A percentile compares a stretch with the other conserved stretches of the same genome.
phyloP scores from a whole-genome alignment of 1,140 invertebrate genomes.

The Drosophila truncata region DNA sequence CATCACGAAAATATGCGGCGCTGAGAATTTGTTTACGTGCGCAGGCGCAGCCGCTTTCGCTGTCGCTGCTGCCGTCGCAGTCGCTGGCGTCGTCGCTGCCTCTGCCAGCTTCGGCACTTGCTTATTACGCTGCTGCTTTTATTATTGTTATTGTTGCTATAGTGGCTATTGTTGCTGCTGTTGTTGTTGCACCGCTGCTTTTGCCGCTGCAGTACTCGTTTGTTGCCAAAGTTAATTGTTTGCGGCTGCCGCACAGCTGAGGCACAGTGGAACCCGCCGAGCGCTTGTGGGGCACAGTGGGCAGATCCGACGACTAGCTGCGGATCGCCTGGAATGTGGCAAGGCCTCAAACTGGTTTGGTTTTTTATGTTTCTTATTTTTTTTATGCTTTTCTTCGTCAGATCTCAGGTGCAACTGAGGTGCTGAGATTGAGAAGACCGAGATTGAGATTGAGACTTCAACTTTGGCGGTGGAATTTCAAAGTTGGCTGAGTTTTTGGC shows the following conservation, averaged over 20 bases:
- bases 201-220: constrained; percentile 65
- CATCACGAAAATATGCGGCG: constrained; percentile 50
- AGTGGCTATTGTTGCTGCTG: constrained; percentile 25
- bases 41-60: constrained; percentile 55
- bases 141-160: constrained; percentile 29
- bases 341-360: constrained; percentile 44
- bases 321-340: constrained; percentile 31
- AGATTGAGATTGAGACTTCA: constrained; percentile 41
- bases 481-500: constrained; percentile 5
- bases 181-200: constrained; percentile 37
- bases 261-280: constrained; percentile 53
- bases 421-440: constrained; percentile 13
- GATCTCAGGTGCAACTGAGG: constrained; percentile 40
- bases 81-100: constrained; percentile 12
- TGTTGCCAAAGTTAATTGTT: constrained; percentile 81
- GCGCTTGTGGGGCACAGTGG: constrained; percentile 39
- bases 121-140: constrained; percentile 49
- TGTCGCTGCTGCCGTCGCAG: constrained; percentile 10
- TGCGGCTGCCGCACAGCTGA: constrained; percentile 64
- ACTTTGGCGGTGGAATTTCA: constrained; percentile 26
- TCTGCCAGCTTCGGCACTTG: constrained; percentile 33
- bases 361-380: constrained; percentile 14
- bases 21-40: constrained; percentile 80
- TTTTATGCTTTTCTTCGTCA: constrained; percentile 2
- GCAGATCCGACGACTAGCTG: constrained; percentile 6